Evolutionary conservation across 2,113 vertebrate genomes (phyloP), one percentile per base, ranked within the genome.

Genomic region (Peromyscus leucopus): DNA sequence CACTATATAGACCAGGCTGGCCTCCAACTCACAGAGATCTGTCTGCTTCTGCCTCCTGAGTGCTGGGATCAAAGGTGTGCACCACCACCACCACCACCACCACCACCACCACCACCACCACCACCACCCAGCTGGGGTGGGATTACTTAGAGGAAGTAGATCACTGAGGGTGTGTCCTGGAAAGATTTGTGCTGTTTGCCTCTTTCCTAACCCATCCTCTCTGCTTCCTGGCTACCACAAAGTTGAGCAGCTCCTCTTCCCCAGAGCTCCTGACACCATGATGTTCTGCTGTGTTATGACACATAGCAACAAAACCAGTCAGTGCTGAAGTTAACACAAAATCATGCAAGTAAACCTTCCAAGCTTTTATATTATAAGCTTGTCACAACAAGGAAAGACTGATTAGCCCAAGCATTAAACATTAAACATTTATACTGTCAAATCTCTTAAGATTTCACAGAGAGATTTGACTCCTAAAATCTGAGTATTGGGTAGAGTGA

Each of bases 401-500:
- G 26, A 61, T 85, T 46, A 88, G 55, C 65, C 28, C 31, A 85
- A 67, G 80, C 72, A 80, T 59, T 55, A 79, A 93, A 39, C 72
- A 80, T 59, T 55, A 79, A 93, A 39, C n/a, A 85, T 65, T 83
- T 61, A 61, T 21, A 85, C 57, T 42, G 10, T 65, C 63, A 85
- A 85, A 85, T 65, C 26, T 65, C 59, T 65, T 65, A 22, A 65
- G 59, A 61, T 7, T 84, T 84, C 15, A 84, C 39, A 63, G 57
- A 61, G 46, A 22, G 7, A 48, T 67, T 59, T n/a, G 39, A 46
- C n/a, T 67, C 42, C 39, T 63, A 72, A 91, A 65, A 21, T 97
- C 80, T 24, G 31, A 89, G 55, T 55, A 42, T 92, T 96, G 93
- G 46, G 90, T 33, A 79, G 59, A 94, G 71, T 69, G 55, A 97